phyloP scores from a whole-genome alignment of 2,797 vertebrate species.

The Cyprinella venusta region DNA sequence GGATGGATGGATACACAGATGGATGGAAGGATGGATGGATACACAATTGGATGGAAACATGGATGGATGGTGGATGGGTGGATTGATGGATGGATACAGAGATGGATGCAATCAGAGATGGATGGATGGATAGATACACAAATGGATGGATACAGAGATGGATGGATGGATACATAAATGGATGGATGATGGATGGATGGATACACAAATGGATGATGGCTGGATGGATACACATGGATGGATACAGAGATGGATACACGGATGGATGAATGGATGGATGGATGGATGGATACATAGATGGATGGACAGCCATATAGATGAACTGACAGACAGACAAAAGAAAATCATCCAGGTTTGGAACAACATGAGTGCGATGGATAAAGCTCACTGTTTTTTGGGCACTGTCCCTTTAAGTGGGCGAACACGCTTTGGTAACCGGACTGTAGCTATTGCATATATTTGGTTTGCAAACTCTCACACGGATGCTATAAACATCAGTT shows the following conservation, averaged over 20 bases:
- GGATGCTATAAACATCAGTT: neutral
- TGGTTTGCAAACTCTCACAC: neutral
- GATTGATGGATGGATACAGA: too few relatives aligned
- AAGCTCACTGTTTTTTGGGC: too few relatives aligned
- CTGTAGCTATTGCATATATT: neutral
- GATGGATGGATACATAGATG: accelerated
- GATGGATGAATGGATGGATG: too few relatives aligned
- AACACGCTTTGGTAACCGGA: accelerated
- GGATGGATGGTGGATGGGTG: accelerated
- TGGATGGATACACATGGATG: accelerated
- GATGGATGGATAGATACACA: accelerated
- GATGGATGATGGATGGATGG: too few relatives aligned
- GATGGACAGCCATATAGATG: neutral
- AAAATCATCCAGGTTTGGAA: neutral
- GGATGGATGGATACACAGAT: accelerated
- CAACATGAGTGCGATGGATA: neutral
- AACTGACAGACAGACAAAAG: too few relatives aligned
- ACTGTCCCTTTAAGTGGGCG: neutral
- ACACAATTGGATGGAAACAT: accelerated
- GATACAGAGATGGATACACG: too few relatives aligned
- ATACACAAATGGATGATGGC: accelerated
- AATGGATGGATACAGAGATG: accelerated
- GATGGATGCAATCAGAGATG: too few relatives aligned
- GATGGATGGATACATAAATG: accelerated
- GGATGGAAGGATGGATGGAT: accelerated